These are phyloP conservation scores for Lamellibrachia columna DNA, from an alignment of 2,888 invertebrate genomes.

Conservation along the genomic window DNA sequence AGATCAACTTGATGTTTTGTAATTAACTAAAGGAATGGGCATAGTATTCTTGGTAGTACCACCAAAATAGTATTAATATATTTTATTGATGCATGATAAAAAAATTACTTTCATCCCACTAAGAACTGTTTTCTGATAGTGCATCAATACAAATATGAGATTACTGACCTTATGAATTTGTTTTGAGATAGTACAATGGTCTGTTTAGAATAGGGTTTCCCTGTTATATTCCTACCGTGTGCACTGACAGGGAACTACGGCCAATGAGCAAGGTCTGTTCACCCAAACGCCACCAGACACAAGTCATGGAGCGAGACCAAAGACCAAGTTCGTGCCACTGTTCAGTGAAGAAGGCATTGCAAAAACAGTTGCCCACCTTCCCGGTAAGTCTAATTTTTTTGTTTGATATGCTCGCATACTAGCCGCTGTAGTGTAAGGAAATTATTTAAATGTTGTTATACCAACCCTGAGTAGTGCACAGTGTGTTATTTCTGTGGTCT, in stretches of 20 bases:
- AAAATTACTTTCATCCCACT: not conserved
- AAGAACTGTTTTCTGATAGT: not conserved
- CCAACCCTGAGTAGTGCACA: not conserved
- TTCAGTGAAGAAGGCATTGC: constrained; percentile 77
- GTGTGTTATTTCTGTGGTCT: not conserved
- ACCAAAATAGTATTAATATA: not conserved
- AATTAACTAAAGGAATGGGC: no score
- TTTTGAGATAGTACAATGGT: not conserved
- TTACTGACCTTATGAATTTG: no score
- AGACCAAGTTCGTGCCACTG: constrained; percentile 78
- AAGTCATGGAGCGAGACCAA: constrained; percentile 47
- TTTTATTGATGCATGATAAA: not conserved
- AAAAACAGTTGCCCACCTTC: constrained; percentile 68
- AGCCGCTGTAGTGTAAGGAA: not conserved
- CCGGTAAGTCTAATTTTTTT: constrained; percentile 53
- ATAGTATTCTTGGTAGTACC: no score
- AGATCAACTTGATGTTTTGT: no score
- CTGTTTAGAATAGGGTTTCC: not conserved
- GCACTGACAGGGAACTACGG: not conserved
- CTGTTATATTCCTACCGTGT: not conserved
- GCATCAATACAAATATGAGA: no score
- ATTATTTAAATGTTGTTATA: not conserved
- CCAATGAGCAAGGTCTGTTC: not conserved
- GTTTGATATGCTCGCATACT: not conserved
- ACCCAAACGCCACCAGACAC: not conserved